These are phyloP conservation scores for Ivindomyrus marchei DNA, from an alignment of 2,113 vertebrate genomes.

Conservation along the genomic window DNA sequence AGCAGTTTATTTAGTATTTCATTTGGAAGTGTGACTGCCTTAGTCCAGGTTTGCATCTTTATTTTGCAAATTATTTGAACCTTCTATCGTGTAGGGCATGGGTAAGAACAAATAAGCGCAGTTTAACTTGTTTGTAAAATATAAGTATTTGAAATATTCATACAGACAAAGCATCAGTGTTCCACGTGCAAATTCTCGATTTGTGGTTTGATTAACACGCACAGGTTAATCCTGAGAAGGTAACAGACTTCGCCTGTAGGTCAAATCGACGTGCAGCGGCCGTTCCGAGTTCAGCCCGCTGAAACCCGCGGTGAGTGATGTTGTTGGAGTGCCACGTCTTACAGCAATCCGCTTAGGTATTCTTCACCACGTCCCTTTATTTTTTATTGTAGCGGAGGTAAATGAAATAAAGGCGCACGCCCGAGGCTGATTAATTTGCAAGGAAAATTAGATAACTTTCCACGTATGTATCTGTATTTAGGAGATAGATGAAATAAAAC, in stretches of 20 bases:
- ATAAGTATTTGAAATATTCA: not conserved
- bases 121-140: not conserved
- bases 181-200: not conserved
- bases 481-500: not conserved
- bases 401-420: not conserved
- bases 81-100: not conserved
- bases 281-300: not conserved
- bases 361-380: not conserved
- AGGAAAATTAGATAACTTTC: not conserved
- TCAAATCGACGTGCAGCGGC: not conserved
- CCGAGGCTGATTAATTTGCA: not conserved
- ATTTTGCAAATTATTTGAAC: not conserved
- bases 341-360: not conserved
- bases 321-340: not conserved
- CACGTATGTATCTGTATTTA: not conserved
- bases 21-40: not conserved
- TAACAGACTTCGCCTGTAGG: not conserved
- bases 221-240: not conserved
- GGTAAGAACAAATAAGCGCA: not conserved
- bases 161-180: not conserved
- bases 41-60: not conserved
- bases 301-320: not conserved
- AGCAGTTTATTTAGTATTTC: not conserved
- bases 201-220: not conserved
- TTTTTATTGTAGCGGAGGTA: not conserved